Base-by-base conservation (phyloP, 1,140 invertebrate species). In the Galleria mellonella region DNA sequence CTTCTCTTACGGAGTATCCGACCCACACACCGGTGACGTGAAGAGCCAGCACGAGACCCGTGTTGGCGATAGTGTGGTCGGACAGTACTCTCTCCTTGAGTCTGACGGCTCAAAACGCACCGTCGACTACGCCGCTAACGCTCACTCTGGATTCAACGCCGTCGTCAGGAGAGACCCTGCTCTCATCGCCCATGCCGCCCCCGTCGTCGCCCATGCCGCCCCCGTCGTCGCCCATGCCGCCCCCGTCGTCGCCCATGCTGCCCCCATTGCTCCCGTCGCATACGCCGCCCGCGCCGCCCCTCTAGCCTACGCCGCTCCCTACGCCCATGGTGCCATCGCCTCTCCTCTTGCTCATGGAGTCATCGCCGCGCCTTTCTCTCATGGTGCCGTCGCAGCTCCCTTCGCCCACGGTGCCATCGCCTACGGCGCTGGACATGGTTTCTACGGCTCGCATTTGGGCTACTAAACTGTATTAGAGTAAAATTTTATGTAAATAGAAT, bases 31-130 rank as follows among this genome's bases (percentile, higher is more conserved):
- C 62, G 85, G 89, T 32, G 87, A 88, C 51, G 74, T 82, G 7
- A 88, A 88, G 72, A 75, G 72, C 50, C 83, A 87, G 47, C 72
- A 86, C 39, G 87, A 88, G 70, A 82, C 70, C 43, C 71, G 87
- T 29, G 69, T 85, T 47, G 90, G 89, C 0, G 89, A 90, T 62
- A 56, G 83, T 29, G 89, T 90, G 7, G 78, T 86, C 43, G 89
- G 90, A 37, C 72, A 77, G 47, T 87, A 87, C 66, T 78, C 82
- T 6, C 67, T 87, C 7, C 53, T 84, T 37, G 86, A 88, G 37
- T 82, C 87, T 30, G 87, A 88, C 46, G 87, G 87, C 43, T 74
- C 77, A 33, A 79, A 77, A 58, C 71, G 87, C 27, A 87, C 76
- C 15, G 87, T 88, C 1, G 83, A 88, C 60, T 87, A 88, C 53